These are phyloP conservation scores for Numenius arquata DNA, from an alignment of 2,113 vertebrate species.

Conservation along the genomic window DNA sequence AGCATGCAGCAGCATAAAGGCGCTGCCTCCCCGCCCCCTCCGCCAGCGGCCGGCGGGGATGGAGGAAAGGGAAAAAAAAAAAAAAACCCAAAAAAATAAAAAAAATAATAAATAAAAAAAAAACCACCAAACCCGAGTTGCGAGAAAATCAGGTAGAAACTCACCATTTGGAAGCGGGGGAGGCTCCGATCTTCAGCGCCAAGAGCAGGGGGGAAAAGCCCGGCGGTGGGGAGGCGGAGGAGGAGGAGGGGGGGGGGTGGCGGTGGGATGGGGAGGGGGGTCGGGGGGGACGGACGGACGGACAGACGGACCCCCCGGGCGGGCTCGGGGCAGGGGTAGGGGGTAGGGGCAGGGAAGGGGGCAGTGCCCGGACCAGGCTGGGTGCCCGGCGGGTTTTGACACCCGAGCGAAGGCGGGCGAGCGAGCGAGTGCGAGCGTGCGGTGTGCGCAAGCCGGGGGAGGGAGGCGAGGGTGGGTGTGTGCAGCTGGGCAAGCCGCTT, in stretches of 20 bases:
- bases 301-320: neutral
- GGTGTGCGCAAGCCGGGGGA: conserved; percentile 25
- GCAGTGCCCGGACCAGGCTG: neutral
- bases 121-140: neutral
- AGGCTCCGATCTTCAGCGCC: conserved; percentile 51
- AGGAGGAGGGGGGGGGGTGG: conserved; percentile 28
- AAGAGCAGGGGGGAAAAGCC: conserved; percentile 20
- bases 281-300: too few relatives aligned
- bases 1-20: conserved; percentile 46
- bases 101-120: neutral
- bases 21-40: conserved; percentile 56
- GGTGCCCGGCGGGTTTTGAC: conserved; percentile 44
- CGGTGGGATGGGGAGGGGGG: conserved; percentile 18
- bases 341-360: neutral
- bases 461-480: conserved; percentile 6
- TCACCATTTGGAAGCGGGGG: conserved; percentile 71
- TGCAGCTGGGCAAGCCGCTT: conserved; percentile 4
- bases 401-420: neutral
- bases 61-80: neutral
- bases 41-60: conserved; percentile 20
- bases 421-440: neutral
- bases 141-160: conserved; percentile 62
- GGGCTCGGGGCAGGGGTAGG: neutral
- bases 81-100: neutral
- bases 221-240: neutral